Base-by-base conservation (phyloP, 2,888 invertebrate genomes). In the Alcis repandata region DNA sequence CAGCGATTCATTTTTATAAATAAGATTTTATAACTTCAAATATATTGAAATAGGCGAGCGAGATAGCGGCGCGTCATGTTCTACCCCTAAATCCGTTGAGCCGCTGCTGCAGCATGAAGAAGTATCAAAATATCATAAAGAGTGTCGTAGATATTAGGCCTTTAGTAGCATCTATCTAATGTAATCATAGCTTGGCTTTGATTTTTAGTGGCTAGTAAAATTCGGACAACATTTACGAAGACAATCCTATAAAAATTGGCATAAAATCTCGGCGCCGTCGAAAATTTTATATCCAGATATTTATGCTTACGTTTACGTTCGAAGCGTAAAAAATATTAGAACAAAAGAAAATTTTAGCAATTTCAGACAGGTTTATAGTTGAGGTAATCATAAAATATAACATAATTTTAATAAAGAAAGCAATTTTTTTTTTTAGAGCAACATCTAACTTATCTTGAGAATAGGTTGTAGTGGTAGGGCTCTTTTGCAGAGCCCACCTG, bases 211-310 rank as follows among this genome's bases (percentile, higher is more conserved):
- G 79, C 77, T 78, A 84, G 85, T 89, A 89, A 90, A 90, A 88
- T 78, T 89, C 79, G 89, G 88, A 89, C 88, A 90, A 86, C 86
- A 83, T 91, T 90, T 90, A 89, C 84, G 85, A 86, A 90, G 90
- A 90, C 90, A 91, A 88, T 90, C 85, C 83, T 79, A 88, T 91
- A 91, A 91, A 91, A 90, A 86, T 87, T 86, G 88, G 83, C 86
- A 89, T 92, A 91, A 91, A 92, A 90, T 89, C 87, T 84, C 83
- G 86, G 82, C 87, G 88, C 85, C 86, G 83, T 6, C 36, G 36
- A 36, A 89, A 88, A 85, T 83, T 88, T 91, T 89, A 90, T 87
- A 83, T 78, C 82, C 75, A 74, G 75, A 86, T 83, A 86, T 82
- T 82, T 41, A 41, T 54, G 41, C 27, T 54, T 41, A 54, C 15